Conservation (phyloP, 2,888 invertebrate genomes). For the Mythimna pallens region DNA sequence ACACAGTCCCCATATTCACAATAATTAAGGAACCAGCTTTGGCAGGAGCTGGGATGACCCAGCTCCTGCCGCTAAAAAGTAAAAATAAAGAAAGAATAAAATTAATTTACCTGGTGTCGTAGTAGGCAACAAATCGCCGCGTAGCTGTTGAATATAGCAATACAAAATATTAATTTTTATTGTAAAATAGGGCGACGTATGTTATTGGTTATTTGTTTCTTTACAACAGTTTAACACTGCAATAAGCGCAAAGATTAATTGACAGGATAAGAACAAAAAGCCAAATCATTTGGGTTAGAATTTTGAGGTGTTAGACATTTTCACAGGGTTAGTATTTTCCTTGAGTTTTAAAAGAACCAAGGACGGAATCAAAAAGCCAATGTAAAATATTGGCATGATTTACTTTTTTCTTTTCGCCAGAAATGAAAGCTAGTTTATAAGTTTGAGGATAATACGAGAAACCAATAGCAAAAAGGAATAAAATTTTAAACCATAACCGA, state of each 20-base stretch:
- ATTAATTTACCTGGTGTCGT: constrained; percentile 10
- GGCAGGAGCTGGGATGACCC: background rate
- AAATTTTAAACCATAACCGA: too few relatives aligned
- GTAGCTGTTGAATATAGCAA: constrained; percentile 31
- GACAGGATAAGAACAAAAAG: constrained; percentile 33
- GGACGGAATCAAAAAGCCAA: background rate
- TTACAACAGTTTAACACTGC: constrained; percentile 49
- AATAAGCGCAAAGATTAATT: constrained; percentile 61
- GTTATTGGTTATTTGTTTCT: constrained; percentile 49
- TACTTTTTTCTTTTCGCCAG: too few relatives aligned
- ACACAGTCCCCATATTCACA: too few relatives aligned
- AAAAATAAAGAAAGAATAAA: background rate
- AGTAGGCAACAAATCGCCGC: background rate
- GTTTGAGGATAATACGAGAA: too few relatives aligned
- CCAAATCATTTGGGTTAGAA: constrained; percentile 40
- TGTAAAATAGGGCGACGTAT: background rate
- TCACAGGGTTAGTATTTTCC: constrained; percentile 18
- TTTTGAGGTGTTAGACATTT: constrained; percentile 40
- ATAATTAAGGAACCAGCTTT: too few relatives aligned
- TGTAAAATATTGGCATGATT: too few relatives aligned
- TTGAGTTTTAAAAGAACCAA: background rate
- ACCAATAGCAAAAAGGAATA: too few relatives aligned
- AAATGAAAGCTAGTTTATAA: too few relatives aligned
- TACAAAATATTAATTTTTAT: constrained; percentile 15
- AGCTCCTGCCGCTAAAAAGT: background rate